Base-by-base conservation (phyloP, 2,113 vertebrate species). In the Limanda limanda region DNA sequence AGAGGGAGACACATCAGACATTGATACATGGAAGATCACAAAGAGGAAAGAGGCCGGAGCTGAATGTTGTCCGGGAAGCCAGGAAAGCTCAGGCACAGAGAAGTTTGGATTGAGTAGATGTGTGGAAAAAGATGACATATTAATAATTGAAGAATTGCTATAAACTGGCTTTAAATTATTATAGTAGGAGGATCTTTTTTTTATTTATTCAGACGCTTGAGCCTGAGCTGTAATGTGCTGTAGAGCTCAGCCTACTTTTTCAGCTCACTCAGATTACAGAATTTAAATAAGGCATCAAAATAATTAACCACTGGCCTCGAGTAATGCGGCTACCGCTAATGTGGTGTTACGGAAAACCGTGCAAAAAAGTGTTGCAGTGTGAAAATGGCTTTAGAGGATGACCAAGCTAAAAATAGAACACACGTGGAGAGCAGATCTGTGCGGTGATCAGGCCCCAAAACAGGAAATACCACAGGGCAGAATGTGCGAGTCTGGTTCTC, bases 391-490 rank as follows among this genome's bases (percentile, higher is more conserved):
- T 7, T n/a, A 48, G 18, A 45, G 65, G 31, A 56, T 61, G 51
- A 63, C 3, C 1, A 12, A 23, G 48, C 0, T 68, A 66, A 78
- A 76, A 80, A 68, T 31, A 0, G 20, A 74, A 31, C 27, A 21
- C 61, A 74, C 65, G 57, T 79, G 27, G 23, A 15, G 58, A n/a
- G 25, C 25, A 60, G n/a, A 35, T 60, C 17, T 35, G n/a, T 20
- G 13, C 56, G 27, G 23, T 35, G 68, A 87, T 77, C 51, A 23
- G 62, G 59, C 57, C 25, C 71, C 65, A 76, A 86, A 89, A 89
- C 92, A 92, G 91, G 89, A 94, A 94, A 92, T 93, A 67, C 91
- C 89, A 84, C 31, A 70, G 35, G 76, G 42, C 15, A 59, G 37
- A 58, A 51, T 42, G 76, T 47, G 74, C 66, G 6, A 23, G 64